Evolutionary conservation across 2,888 invertebrate species (phyloP).

Genomic region (Tholera decimalis): DNA sequence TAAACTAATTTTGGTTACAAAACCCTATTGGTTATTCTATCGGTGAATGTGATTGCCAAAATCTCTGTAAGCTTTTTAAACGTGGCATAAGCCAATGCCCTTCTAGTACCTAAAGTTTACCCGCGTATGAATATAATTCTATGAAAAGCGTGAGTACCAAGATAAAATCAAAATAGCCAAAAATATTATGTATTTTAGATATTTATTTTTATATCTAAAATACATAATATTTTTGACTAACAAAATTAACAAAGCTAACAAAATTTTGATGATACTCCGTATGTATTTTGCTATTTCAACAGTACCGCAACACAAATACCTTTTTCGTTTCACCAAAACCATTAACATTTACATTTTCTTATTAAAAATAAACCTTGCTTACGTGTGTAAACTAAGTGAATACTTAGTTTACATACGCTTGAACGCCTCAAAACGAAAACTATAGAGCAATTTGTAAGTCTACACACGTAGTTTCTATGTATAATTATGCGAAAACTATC

Average conservation of each 20-base stretch:
- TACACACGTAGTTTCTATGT: background rate
- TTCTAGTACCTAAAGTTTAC: too few relatives aligned
- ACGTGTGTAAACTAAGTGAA: too few relatives aligned
- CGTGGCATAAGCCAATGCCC: too few relatives aligned
- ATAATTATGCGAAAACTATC: conserved; percentile 5
- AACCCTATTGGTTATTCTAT: too few relatives aligned
- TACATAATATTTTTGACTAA: background rate
- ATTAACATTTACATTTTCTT: background rate
- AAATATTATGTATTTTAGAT: too few relatives aligned
- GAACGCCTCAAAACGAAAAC: background rate
- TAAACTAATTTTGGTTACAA: too few relatives aligned
- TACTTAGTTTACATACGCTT: background rate
- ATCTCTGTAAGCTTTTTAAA: too few relatives aligned
- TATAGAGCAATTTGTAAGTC: background rate
- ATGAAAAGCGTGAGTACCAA: background rate
- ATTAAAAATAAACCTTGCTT: background rate
- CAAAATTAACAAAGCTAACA: background rate
- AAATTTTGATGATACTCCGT: background rate
- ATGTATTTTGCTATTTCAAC: background rate
- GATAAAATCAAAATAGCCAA: background rate
- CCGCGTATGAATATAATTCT: background rate
- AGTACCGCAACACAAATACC: background rate
- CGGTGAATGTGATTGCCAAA: too few relatives aligned
- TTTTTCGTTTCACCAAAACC: background rate
- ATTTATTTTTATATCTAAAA: too few relatives aligned